Evolutionary conservation across 2,888 invertebrate genomes (phyloP).

Genomic region (Drosophila aldrichi): DNA sequence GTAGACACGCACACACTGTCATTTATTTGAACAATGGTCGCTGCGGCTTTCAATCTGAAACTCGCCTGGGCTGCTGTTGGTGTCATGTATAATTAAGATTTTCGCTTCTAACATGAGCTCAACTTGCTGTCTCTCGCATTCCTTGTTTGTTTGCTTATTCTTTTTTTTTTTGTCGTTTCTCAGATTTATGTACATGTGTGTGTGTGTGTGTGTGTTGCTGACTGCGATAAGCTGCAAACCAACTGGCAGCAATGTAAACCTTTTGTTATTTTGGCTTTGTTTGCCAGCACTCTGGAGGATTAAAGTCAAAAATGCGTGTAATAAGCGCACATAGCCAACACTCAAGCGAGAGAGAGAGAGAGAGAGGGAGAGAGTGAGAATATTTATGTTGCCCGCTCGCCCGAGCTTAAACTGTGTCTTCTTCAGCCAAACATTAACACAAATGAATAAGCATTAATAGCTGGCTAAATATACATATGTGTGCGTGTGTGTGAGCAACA

Average conservation of each 20-base stretch:
- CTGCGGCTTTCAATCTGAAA: slow-evolving; percentile 70
- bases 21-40: slow-evolving; percentile 63
- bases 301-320: slow-evolving; percentile 82
- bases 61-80: slow-evolving; percentile 50
- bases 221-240: slow-evolving; percentile 68
- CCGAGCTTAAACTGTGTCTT: slow-evolving; percentile 37
- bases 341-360: slow-evolving; percentile 30
- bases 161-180: slow-evolving; percentile 12
- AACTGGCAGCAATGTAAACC: slow-evolving; percentile 77
- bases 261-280: slow-evolving; percentile 79
- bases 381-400: slow-evolving; percentile 67
- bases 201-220: slow-evolving; percentile 26
- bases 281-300: slow-evolving; percentile 74
- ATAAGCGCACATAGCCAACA: slow-evolving; percentile 72
- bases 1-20: slow-evolving; percentile 6
- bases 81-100: slow-evolving; percentile 80
- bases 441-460: slow-evolving; percentile 66
- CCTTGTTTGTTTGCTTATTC: neutral
- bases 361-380: slow-evolving; percentile 36
- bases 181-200: slow-evolving; percentile 62
- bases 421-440: slow-evolving; percentile 34
- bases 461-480: slow-evolving; percentile 12
- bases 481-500: slow-evolving; percentile 1
- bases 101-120: slow-evolving; percentile 69
- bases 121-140: slow-evolving; percentile 41